A percentile compares a stretch with the other conserved stretches of the same genome.
Evolutionary conservation across 2,113 vertebrate species (phyloP).

Genomic region (Hiodon tergisus): DNA sequence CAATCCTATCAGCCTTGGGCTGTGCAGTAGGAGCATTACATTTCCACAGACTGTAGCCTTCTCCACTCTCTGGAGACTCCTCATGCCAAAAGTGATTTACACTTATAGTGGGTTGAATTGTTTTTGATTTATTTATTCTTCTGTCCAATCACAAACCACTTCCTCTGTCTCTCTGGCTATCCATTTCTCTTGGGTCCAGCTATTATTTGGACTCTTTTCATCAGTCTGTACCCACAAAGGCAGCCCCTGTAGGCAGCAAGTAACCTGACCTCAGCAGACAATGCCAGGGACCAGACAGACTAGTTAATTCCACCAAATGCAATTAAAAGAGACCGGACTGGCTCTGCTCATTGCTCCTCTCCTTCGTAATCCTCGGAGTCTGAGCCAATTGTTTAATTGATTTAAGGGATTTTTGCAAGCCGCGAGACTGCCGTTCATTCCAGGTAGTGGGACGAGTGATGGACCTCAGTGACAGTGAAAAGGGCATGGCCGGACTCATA

Average conservation of each 20-base stretch:
- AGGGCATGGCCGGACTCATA: background rate
- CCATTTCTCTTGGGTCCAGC: background rate
- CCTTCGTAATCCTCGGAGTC: background rate
- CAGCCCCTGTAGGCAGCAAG: background rate
- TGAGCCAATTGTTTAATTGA: background rate
- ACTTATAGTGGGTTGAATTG: background rate
- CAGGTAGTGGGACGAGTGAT: background rate
- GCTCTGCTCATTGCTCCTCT: background rate
- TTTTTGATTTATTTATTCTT: background rate
- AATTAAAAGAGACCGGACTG: constrained; percentile 7
- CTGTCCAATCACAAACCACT: background rate
- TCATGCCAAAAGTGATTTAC: background rate
- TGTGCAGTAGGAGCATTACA: background rate
- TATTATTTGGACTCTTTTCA: background rate
- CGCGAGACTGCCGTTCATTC: background rate
- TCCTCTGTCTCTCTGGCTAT: background rate
- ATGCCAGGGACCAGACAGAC: background rate
- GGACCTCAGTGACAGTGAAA: background rate
- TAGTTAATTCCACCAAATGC: background rate
- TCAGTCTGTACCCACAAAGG: background rate
- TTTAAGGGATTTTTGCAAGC: background rate
- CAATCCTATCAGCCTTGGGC: background rate
- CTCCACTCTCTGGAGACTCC: background rate
- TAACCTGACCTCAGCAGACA: background rate
- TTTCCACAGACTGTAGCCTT: background rate